These are phyloP conservation scores for Rhodinocichla rosea DNA, from an alignment of 2,113 vertebrate genomes.

Conservation along the genomic window DNA sequence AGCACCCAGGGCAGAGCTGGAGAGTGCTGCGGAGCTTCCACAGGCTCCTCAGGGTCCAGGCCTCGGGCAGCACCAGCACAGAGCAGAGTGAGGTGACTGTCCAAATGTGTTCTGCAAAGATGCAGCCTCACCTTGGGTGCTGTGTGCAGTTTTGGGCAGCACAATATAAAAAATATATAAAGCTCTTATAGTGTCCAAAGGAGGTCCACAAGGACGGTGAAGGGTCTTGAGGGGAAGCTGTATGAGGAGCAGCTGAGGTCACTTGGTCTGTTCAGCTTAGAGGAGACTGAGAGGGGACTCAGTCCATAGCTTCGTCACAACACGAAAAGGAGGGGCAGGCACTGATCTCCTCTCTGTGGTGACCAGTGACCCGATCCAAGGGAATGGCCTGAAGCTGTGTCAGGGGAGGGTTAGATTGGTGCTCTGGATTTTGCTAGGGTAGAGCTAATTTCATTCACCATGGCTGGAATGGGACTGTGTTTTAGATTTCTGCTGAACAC, in stretches of 20 bases:
- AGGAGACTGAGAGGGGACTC: not conserved
- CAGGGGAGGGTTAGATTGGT: not conserved
- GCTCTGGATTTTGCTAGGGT: not conserved
- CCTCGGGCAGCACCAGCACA: not conserved
- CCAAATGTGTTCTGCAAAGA: not conserved
- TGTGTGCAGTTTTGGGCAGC: not conserved
- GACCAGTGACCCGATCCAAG: not conserved
- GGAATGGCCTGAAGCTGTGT: not conserved
- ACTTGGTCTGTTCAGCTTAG: not conserved
- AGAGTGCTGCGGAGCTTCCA: not conserved
- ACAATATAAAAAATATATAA: not conserved
- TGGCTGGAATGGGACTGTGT: not conserved
- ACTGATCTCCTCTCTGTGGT: not conserved
- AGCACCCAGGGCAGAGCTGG: not conserved
- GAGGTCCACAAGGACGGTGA: accelerated
- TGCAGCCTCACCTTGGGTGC: accelerated
- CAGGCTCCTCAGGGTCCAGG: not conserved
- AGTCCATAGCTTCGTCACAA: not conserved
- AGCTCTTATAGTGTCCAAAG: not conserved
- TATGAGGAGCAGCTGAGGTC: not conserved
- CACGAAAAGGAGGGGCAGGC: not conserved
- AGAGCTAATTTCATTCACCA: not conserved
- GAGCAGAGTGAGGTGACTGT: not conserved
- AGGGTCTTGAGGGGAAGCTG: not conserved
- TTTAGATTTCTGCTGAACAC: not conserved